Percentiles rank a stretch among this genome's conserved stretches.
phyloP scores from a whole-genome alignment of 2,888 invertebrate genomes.

The Drosophila flavopinicola region DNA sequence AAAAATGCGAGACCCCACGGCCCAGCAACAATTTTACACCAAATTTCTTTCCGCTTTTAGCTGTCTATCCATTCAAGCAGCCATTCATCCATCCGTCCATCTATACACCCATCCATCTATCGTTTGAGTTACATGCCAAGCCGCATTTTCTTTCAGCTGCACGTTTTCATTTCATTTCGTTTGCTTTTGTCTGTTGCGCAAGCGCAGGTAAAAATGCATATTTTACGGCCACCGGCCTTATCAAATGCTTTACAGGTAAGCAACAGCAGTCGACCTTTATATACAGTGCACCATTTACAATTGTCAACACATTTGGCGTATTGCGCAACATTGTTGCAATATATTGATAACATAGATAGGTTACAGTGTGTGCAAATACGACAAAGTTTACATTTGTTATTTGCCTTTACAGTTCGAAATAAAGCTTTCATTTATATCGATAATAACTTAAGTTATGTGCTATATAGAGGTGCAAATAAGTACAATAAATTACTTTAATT shows the following conservation, averaged over 20 bases:
- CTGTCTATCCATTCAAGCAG: conserved; percentile 25
- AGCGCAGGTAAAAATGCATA: conserved; percentile 56
- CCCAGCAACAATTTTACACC: conserved; percentile 62
- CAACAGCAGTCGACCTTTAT: conserved; percentile 31
- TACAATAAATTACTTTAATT: too few relatives aligned
- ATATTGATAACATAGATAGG: background rate
- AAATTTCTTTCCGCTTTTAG: conserved; percentile 61
- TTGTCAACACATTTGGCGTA: conserved; percentile 24
- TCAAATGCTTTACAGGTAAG: conserved; percentile 45
- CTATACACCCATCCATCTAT: conserved; percentile 40
- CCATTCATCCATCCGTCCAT: conserved; percentile 32
- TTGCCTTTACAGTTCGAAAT: background rate
- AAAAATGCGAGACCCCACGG: conserved; percentile 68
- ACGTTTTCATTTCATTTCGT: conserved; percentile 48
- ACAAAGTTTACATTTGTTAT: background rate
- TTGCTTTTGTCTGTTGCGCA: conserved; percentile 46
- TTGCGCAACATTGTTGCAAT: conserved; percentile 40
- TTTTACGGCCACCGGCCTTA: conserved; percentile 41
- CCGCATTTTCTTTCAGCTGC: conserved; percentile 45
- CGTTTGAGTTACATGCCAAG: conserved; percentile 34
- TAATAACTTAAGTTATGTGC: too few relatives aligned
- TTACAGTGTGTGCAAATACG: background rate
- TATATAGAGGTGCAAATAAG: too few relatives aligned
- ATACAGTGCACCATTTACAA: conserved; percentile 22
- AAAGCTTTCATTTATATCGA: background rate